Base-by-base conservation (phyloP, 35 echinoderm and acorn worm genomes). In the Patiria miniata region DNA sequence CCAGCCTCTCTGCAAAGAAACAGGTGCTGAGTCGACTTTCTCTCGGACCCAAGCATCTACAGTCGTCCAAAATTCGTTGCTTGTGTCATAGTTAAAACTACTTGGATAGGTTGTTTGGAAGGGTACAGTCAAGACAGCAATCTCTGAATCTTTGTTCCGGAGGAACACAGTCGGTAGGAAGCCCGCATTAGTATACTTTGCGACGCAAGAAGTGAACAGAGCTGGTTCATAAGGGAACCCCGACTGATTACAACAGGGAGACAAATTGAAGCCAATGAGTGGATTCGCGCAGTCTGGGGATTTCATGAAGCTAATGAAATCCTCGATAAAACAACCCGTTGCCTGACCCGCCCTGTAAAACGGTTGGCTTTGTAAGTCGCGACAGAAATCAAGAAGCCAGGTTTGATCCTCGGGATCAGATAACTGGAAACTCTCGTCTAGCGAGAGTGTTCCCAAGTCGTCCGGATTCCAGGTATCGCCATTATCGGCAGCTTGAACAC, bases 271-370 rank as follows among this genome's bases (percentile, higher is more conserved):
- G 23, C 78, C 78, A 80, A 40, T 87, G 2, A 7, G 17, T 33
- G 21, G 23, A 42, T 30, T 17, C 52, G 81, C 36, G 50, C 95
- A 76, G 68, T 52, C 14, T 32, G 81, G 51, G n/a, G n/a, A n/a
- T 29, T 0, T 4, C 86, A 99, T 89, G 82, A 94, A 94, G 2
- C 18, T 18, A n/a, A 33, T 83, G 33, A 94, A 87, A 6, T 40
- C 44, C n/a, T 99, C 93, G 42, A 95, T 90, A 40, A 99, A 99
- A 61, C 90, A 92, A 58, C 52, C 39, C 28, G 47, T 61, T 3
- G 28, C 33, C 52, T 36, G 16, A 39, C 23, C 52, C 4, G 42
- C 4, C 4, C 12, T 47, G 42, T 47, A 47, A 47, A 47, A 47
- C 4, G 42, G 12, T 47, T 47, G 42, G 12, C 12, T 47, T 12